Evolutionary conservation across 2,113 vertebrate genomes (phyloP).

Genomic region (Coturnix japonica): DNA sequence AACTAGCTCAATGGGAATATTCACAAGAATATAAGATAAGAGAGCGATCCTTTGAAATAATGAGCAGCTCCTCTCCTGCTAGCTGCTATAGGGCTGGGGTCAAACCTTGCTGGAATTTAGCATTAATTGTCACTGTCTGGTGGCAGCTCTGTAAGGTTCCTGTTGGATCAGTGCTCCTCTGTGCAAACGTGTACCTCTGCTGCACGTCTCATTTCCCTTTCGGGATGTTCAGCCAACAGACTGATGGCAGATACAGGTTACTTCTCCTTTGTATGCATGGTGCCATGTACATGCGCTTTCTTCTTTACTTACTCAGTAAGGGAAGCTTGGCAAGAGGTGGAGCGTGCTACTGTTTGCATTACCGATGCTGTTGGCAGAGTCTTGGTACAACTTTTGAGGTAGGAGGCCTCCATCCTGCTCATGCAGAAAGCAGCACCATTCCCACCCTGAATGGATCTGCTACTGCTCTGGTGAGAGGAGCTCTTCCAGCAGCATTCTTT

Average conservation of each 20-base stretch:
- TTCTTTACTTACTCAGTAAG: not conserved
- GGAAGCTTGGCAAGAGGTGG: not conserved
- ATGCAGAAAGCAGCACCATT: not conserved
- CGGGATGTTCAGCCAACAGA: not conserved
- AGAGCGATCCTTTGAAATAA: not conserved
- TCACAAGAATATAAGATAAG: not conserved
- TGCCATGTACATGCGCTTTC: not conserved
- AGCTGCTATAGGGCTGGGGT: not conserved
- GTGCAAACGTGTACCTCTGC: not conserved
- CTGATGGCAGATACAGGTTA: not conserved
- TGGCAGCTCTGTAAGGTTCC: not conserved
- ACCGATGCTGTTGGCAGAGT: not conserved
- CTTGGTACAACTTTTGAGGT: slow-evolving; percentile 18
- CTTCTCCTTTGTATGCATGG: not conserved
- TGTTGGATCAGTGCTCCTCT: not conserved
- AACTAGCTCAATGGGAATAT: not conserved
- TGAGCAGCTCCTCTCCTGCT: not conserved
- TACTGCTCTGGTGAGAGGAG: not conserved
- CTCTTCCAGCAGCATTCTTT: not conserved
- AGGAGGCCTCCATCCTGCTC: not conserved
- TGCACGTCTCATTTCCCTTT: not conserved
- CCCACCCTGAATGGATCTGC: not conserved
- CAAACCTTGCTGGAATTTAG: not conserved
- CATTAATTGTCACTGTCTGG: not conserved
- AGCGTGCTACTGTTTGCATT: not conserved